Percentiles rank a stretch among this genome's conserved stretches.
Evolutionary conservation across 1,140 invertebrate genomes (phyloP).

Genomic region (Laodelphax striatellus): DNA sequence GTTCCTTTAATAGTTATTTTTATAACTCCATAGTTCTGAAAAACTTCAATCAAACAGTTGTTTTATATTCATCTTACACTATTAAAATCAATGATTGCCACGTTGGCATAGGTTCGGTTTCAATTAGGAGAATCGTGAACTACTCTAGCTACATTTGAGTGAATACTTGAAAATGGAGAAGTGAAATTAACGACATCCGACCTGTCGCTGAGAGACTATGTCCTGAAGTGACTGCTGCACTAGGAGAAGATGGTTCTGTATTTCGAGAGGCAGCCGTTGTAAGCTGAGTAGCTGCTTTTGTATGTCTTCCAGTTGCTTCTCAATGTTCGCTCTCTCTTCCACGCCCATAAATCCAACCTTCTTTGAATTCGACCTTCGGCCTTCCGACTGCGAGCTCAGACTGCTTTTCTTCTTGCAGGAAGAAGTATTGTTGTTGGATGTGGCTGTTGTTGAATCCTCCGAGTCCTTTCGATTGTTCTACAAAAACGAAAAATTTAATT

Average conservation of each 20-base stretch:
- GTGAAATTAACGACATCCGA: not conserved
- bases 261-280: conserved; percentile 13
- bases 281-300: conserved; percentile 14
- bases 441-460: not conserved
- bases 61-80: too few species aligned
- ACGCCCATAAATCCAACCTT: not conserved
- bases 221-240: conserved; percentile 18
- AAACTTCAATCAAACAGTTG: too few species aligned
- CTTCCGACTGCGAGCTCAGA: conserved; percentile 13
- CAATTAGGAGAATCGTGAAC: too few species aligned
- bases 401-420: conserved; percentile 10
- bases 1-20: too few species aligned
- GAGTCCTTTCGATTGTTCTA: not conserved
- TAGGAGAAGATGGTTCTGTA: conserved; percentile 13
- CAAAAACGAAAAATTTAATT: too few species aligned
- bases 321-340: conserved; percentile 5
- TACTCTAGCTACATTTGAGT: too few species aligned
- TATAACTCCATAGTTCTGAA: too few species aligned
- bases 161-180: too few species aligned
- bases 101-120: too few species aligned
- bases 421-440: not conserved
- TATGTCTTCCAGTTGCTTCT: conserved; percentile 17
- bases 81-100: too few species aligned
- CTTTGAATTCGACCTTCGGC: not conserved
- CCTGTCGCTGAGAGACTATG: conserved; percentile 9